Conservation (phyloP, 2,888 invertebrate species). For the Habroteleia sp. region DNA sequence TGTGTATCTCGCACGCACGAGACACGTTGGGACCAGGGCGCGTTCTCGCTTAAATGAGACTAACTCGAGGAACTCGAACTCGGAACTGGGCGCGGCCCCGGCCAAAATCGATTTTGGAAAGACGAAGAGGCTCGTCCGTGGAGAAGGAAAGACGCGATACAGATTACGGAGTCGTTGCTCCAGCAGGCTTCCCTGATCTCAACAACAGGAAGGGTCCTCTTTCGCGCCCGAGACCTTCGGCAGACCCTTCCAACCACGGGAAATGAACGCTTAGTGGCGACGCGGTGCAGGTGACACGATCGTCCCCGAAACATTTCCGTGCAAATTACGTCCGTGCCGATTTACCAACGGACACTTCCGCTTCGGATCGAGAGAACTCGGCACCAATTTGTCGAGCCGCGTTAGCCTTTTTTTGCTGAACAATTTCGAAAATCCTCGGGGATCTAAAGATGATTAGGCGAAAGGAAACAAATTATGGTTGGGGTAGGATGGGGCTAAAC, state of each 20-base stretch:
- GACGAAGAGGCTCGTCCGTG: conserved; percentile 66
- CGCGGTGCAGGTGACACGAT: conserved; percentile 45
- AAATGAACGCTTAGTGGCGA: conserved; percentile 47
- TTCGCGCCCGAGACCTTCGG: conserved; percentile 32
- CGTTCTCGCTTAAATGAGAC: conserved; percentile 76
- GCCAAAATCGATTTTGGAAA: conserved; percentile 79
- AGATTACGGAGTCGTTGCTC: conserved; percentile 73
- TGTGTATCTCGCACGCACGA: conserved; percentile 67
- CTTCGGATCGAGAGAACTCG: not conserved
- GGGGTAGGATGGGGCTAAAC: too few species aligned
- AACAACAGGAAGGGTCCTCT: conserved; percentile 70
- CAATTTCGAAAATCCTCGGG: too few species aligned
- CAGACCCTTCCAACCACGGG: conserved; percentile 43
- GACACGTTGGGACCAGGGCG: conserved; percentile 66
- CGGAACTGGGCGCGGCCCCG: conserved; percentile 78
- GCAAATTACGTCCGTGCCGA: conserved; percentile 34
- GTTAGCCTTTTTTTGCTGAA: too few species aligned
- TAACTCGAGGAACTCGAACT: conserved; percentile 69
- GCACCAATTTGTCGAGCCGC: too few species aligned
- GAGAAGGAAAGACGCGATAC: conserved; percentile 70
- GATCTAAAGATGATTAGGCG: too few species aligned
- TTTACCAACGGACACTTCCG: conserved; percentile 32
- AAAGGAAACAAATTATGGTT: too few species aligned
- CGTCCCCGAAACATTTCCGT: conserved; percentile 30
- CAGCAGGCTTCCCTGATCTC: conserved; percentile 72